Percentiles rank a stretch among this genome's conserved stretches.
Conservation (phyloP, 2,797 vertebrate genomes). For the Typhlichthys eigenmanni region DNA sequence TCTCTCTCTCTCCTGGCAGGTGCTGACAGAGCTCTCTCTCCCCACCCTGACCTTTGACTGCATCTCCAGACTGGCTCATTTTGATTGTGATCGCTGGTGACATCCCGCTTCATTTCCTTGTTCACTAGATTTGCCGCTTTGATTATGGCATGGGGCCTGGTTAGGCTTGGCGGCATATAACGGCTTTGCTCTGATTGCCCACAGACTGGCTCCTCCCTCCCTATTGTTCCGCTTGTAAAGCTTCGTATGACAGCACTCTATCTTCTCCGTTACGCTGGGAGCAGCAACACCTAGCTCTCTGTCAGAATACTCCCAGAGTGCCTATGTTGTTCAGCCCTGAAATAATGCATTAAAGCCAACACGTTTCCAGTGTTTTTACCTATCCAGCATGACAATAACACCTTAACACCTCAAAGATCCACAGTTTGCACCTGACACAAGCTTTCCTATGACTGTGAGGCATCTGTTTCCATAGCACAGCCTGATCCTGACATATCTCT, state of each 20-base stretch:
- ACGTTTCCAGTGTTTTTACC: constrained; percentile 2
- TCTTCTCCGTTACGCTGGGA: too few species aligned
- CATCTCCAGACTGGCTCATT: constrained; percentile 13
- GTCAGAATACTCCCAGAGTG: too few species aligned
- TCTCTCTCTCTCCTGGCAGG: constrained; percentile 21
- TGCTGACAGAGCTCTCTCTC: constrained; percentile 29
- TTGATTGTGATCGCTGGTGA: constrained; percentile 33
- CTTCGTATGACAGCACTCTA: neutral
- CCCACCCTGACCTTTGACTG: constrained; percentile 27
- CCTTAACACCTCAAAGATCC: neutral
- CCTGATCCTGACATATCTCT: constrained; percentile 2
- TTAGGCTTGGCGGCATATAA: constrained; percentile 48
- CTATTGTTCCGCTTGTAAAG: neutral
- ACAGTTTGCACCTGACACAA: neutral
- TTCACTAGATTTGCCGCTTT: constrained; percentile 14
- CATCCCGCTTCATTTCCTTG: constrained; percentile 28
- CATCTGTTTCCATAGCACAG: neutral
- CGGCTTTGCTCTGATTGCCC: constrained; percentile 32
- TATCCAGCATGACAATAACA: neutral
- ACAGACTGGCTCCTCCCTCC: constrained; percentile 29
- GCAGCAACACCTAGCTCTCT: too few species aligned
- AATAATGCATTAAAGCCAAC: too few species aligned
- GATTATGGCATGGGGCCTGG: constrained; percentile 46
- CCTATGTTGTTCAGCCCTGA: too few species aligned
- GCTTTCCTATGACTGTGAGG: neutral